A percentile compares a stretch with the other conserved stretches of the same genome.
Evolutionary conservation across 2,888 invertebrate species (phyloP).

Genomic region (Nycteola revayana): DNA sequence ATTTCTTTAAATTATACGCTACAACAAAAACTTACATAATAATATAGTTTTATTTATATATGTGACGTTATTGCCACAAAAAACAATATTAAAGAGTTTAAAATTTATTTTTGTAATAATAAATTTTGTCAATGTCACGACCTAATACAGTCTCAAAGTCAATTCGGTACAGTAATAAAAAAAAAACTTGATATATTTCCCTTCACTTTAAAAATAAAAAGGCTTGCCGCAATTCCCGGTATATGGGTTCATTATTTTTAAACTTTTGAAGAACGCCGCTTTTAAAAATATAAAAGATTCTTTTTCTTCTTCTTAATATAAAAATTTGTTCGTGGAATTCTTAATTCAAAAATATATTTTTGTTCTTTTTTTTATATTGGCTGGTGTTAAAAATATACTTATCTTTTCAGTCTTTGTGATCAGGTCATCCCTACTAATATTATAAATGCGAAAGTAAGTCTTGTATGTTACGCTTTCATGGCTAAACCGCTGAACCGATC

Average conservation of each 20-base stretch:
- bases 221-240: conserved; percentile 23
- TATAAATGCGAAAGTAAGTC: too few relatives aligned
- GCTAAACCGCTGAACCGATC: too few relatives aligned
- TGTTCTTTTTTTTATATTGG: too few relatives aligned
- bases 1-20: too few relatives aligned
- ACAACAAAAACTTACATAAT: neutral
- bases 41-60: too few relatives aligned
- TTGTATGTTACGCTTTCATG: too few relatives aligned
- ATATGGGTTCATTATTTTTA: conserved; percentile 24
- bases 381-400: too few relatives aligned
- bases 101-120: conserved; percentile 18
- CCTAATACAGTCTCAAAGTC: conserved; percentile 20
- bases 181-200: conserved; percentile 37
- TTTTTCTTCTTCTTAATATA: neutral
- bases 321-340: conserved; percentile 4
- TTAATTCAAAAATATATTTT: too few relatives aligned
- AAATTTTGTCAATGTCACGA: conserved; percentile 36
- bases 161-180: conserved; percentile 30
- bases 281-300: conserved; percentile 5
- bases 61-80: too few relatives aligned
- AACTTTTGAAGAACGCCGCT: conserved; percentile 8
- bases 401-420: too few relatives aligned
- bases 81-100: too few relatives aligned
- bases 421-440: too few relatives aligned
- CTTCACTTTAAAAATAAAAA: conserved; percentile 34